phyloP scores from a whole-genome alignment of 2,888 invertebrate species.

The Cetonia aurata region DNA sequence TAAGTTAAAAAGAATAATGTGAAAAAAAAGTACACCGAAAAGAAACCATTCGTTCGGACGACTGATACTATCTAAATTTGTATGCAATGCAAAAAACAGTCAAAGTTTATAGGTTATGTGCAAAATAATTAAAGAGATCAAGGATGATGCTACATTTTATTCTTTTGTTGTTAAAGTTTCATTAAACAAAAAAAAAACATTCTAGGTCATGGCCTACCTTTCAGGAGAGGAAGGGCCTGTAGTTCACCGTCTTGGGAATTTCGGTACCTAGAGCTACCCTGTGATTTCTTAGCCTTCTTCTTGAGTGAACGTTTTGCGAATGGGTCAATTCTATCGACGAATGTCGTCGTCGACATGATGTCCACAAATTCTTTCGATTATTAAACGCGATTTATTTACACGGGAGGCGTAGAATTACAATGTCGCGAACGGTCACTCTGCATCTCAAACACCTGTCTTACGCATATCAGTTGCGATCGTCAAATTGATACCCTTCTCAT shows the following conservation, averaged over 20 bases:
- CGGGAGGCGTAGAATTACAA: conserved; percentile 56
- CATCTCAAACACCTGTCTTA: conserved; percentile 59
- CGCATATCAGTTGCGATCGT: conserved; percentile 56
- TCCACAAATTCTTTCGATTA: conserved; percentile 37
- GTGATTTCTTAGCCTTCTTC: conserved; percentile 98
- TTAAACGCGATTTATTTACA: conserved; percentile 50
- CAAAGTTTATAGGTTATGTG: conserved; percentile 49
- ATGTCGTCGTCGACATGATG: conserved; percentile 84
- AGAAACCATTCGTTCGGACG: conserved; percentile 8
- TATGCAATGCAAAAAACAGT: conserved; percentile 35
- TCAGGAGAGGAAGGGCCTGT: conserved; percentile 94
- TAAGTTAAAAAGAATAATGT: conserved; percentile 12
- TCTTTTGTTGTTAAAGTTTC: conserved; percentile 29
- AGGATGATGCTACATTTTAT: conserved; percentile 38
- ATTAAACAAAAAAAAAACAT: conserved; percentile 11
- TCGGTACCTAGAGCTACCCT: conserved; percentile 98
- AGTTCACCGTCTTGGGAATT: conserved; percentile 98
- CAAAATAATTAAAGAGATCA: conserved; percentile 45
- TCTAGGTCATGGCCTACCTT: conserved; percentile 78
- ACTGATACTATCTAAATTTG: conserved; percentile 32
- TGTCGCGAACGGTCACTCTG: conserved; percentile 57
- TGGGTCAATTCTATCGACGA: conserved; percentile 99
- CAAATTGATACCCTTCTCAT: conserved; percentile 58
- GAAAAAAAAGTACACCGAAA: conserved; percentile 19
- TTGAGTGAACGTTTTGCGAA: conserved; percentile 98